Conservation (phyloP, 2,797 vertebrate genomes). For the Nyctalus aviator region DNA sequence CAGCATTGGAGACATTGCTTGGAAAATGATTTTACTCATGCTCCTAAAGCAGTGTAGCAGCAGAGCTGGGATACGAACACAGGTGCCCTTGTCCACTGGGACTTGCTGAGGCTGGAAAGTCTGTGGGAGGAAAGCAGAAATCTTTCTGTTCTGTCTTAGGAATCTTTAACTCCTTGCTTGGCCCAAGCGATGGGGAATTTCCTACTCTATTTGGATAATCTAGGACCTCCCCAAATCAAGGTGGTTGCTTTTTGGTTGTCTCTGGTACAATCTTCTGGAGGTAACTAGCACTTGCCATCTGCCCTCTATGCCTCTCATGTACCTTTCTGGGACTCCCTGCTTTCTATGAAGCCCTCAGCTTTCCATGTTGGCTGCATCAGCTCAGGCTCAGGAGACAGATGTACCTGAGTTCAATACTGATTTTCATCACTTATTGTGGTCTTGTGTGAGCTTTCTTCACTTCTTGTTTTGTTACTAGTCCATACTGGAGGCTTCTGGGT, state of each 20-base stretch:
- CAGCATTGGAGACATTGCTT: neutral
- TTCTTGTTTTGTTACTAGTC: neutral
- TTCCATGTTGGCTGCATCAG: neutral
- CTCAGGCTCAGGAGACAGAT: neutral
- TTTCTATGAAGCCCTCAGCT: neutral
- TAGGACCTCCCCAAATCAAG: neutral
- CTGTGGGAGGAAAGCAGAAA: neutral
- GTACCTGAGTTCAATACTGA: neutral
- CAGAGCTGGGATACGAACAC: neutral
- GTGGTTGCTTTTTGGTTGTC: neutral
- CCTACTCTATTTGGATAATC: neutral
- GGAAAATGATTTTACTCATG: neutral
- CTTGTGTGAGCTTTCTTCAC: neutral
- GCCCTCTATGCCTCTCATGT: neutral
- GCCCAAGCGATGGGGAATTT: neutral
- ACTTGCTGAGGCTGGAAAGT: neutral
- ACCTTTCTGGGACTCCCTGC: neutral
- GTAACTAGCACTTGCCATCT: neutral
- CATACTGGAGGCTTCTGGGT: neutral
- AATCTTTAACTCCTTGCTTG: neutral
- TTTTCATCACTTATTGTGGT: neutral
- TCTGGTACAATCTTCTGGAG: neutral
- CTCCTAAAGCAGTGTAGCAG: neutral
- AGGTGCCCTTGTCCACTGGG: neutral
- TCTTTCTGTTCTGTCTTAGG: neutral